Evolutionary conservation across 1,140 invertebrate genomes (phyloP), one percentile per base, ranked within the genome.

Genomic region (Heliconius himera): DNA sequence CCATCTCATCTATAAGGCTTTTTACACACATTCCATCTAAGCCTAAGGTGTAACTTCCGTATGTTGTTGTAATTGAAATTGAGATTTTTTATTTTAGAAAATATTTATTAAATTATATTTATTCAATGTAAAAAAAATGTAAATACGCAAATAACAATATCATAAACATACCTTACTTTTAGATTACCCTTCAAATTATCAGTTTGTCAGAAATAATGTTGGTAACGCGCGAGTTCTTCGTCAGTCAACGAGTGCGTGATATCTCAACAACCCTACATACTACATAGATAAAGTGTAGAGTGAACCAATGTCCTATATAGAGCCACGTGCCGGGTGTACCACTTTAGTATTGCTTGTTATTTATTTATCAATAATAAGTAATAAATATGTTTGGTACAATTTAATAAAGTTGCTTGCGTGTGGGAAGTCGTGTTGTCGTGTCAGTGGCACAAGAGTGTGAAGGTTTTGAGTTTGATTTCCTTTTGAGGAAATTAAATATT

Each of bases 171-270:
- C 38, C 49, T 36, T 36, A 36, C 33, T 36, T 36, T 36, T 36
- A 36, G 33, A 36, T 36, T 36, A 36, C 8, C 71, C 77, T 33
- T 81, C 73, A 74, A 46, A 72, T 81, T 83, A 85, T 86, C 81
- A 66, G 38, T 60, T 81, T 83, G 84, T 83, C 82, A 71, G 74
- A 82, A 78, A 73, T 33, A 78, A 38, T 41, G 74, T 80, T 66
- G 54, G 75, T 73, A 83, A 80, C 82, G 80, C 79, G 77, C 71
- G 78, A 79, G 73, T 46, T 83, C 74, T 82, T 78, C 82, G 76
- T 83, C 81, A 84, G 81, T 66, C 51, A 73, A 36, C 11, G 78
- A 79, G 77, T 72, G 80, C 81, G 79, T 84, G 85, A 80, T 81
- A 73, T 75, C 79, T 85, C 76, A 81, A 75, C 36, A 70, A 46